Base-by-base conservation (phyloP, 2,888 invertebrate species). In the Nomada fucata region DNA sequence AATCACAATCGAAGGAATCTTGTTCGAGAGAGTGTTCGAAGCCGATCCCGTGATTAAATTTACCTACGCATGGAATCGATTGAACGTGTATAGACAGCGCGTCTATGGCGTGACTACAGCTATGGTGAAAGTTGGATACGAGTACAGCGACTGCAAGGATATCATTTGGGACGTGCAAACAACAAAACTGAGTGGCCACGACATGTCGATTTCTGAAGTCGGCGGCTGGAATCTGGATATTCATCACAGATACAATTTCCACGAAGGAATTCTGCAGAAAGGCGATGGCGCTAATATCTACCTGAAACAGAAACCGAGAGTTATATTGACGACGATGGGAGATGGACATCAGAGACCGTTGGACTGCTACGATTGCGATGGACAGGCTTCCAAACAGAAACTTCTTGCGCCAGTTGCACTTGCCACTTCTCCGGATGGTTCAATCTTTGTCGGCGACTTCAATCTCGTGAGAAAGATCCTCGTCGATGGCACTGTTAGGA, bases 201-300 rank as follows among this genome's bases (percentile, higher is more conserved):
- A 99, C 92, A 98, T 99, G 97, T 97, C 97, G 80, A 98, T 99
- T 67, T 98, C 98, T 0, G 98, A 98, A 94, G 97, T 99, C 55
- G 99, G 99, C 0, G 98, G 98, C 18, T 99, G 99, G 99, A 99
- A 99, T 94, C 95, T 99, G 88, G 98, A 99, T 93, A 98, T 99
- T 85, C 99, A 99, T 94, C 99, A 99, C 92, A 96, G 99, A 89
- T 99, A 99, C 94, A 99, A 99, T 94, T 98, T 98, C 95, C 98
- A 99, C 92, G 99, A 99, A 95, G 99, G 98, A 47, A 98, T 99
- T 82, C 95, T 99, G 0, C 99, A 99, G 94, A 98, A 99, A 93
- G 99, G 99, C 44, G 99, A 99, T 91, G 99, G 99, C 15, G 97
- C 98, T 0, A 98, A 98, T 91, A 97, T 98, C 79, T 99, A 98